Percentiles rank a stretch among this genome's conserved stretches.
Conservation (phyloP, 2,888 invertebrate genomes). For the Eilema sororculum region DNA sequence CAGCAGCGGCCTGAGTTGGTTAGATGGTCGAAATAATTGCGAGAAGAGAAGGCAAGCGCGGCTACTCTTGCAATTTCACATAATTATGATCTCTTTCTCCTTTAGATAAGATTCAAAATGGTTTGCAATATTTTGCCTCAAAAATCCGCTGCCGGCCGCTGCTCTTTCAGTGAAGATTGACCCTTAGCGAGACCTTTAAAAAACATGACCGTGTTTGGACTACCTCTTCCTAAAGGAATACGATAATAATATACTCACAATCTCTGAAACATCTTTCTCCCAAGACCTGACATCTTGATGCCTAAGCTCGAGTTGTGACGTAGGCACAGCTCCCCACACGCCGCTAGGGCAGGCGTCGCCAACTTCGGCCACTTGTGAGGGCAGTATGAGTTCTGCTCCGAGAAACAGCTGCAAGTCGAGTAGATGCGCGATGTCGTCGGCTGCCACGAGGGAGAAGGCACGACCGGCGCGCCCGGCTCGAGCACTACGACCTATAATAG, state of each 20-base stretch:
- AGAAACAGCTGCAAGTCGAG: slow-evolving; percentile 98
- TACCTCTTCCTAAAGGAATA: too few relatives aligned
- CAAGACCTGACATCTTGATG: slow-evolving; percentile 91
- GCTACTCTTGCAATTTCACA: too few relatives aligned
- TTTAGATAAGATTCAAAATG: too few relatives aligned
- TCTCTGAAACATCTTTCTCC: slow-evolving; percentile 91
- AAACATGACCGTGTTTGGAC: too few relatives aligned
- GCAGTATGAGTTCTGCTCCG: slow-evolving; percentile 88
- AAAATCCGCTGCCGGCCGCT: too few relatives aligned
- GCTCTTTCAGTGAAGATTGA: too few relatives aligned
- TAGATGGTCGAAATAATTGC: too few relatives aligned
- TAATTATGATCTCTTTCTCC: too few relatives aligned
- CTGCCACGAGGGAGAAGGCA: slow-evolving; percentile 95
- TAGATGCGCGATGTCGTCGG: slow-evolving; percentile 96
- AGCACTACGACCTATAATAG: slow-evolving; percentile 95
- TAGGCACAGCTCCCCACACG: slow-evolving; percentile 93
- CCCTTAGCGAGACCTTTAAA: too few relatives aligned
- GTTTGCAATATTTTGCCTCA: too few relatives aligned
- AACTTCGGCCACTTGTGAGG: slow-evolving; percentile 62
- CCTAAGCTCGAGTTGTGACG: slow-evolving; percentile 93
- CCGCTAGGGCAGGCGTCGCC: slow-evolving; percentile 84
- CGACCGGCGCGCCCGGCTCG: slow-evolving; percentile 97
- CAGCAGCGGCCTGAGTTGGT: too few relatives aligned
- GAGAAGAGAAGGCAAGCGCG: too few relatives aligned
- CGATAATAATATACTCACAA: slow-evolving; percentile 86